Conservation (phyloP, 2,797 vertebrate species). For the Astyanax mexicanus region DNA sequence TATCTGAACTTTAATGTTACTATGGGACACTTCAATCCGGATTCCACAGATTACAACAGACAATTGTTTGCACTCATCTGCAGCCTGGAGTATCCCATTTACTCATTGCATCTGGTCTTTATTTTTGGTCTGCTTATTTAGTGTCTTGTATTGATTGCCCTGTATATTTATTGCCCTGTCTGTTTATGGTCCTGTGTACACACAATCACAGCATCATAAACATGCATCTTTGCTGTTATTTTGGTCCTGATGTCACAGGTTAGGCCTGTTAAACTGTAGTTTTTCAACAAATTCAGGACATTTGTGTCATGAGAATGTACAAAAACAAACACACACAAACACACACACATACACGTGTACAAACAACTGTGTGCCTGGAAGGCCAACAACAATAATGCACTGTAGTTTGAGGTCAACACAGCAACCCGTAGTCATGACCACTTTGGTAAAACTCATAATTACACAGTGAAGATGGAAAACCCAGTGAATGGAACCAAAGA, state of each 20-base stretch:
- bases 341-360: too few species aligned
- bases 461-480: not conserved
- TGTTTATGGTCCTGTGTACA: too few species aligned
- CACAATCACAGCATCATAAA: not conserved
- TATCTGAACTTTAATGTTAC: too few species aligned
- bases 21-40: too few species aligned
- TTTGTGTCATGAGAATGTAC: not conserved
- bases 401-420: not conserved
- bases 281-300: not conserved
- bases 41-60: too few species aligned
- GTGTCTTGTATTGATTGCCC: too few species aligned
- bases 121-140: too few species aligned
- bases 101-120: not conserved
- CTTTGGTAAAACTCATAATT: conserved; percentile 27
- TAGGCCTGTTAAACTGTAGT: not conserved
- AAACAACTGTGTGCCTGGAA: not conserved
- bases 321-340: not conserved
- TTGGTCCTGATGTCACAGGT: not conserved
- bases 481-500: not conserved
- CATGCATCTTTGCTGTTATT: not conserved
- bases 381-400: conserved; percentile 12
- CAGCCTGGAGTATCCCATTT: not conserved
- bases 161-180: too few species aligned
- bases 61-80: too few species aligned
- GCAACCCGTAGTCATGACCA: conserved; percentile 34